These are phyloP conservation scores for Myopa testacea DNA, from an alignment of 2,888 invertebrate species.

Conservation along the genomic window DNA sequence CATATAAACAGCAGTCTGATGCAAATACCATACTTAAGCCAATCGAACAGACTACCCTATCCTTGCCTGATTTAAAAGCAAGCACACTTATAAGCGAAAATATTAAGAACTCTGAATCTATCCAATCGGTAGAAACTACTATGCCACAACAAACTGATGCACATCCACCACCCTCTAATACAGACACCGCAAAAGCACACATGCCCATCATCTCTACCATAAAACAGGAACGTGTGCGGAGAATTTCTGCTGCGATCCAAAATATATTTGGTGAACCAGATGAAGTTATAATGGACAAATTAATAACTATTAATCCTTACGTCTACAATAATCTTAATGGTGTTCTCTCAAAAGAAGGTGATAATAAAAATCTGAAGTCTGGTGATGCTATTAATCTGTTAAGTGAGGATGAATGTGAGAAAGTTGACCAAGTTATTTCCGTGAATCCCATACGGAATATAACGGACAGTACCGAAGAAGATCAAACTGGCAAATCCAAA, in stretches of 20 bases:
- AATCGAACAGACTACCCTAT: too few species aligned
- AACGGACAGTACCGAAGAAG: background rate
- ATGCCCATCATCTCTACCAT: slow-evolving; percentile 54
- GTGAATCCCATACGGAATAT: background rate
- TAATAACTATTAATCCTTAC: slow-evolving; percentile 56
- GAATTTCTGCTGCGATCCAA: slow-evolving; percentile 53
- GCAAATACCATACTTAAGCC: too few species aligned
- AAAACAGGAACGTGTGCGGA: slow-evolving; percentile 53
- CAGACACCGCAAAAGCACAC: slow-evolving; percentile 45
- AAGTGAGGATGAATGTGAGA: slow-evolving; percentile 51
- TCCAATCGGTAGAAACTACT: background rate
- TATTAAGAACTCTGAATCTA: background rate
- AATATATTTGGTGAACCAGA: slow-evolving; percentile 59
- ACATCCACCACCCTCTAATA: background rate
- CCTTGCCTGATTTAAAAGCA: too few species aligned
- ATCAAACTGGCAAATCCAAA: background rate
- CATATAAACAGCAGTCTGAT: too few species aligned
- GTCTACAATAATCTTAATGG: slow-evolving; percentile 53
- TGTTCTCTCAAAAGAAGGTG: background rate
- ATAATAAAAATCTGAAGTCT: background rate
- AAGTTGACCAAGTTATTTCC: slow-evolving; percentile 35
- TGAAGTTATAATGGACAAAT: slow-evolving; percentile 50
- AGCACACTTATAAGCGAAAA: background rate
- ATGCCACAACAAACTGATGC: background rate
- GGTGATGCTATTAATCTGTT: slow-evolving; percentile 48